Evolutionary conservation across 1,140 invertebrate genomes (phyloP).

Genomic region (Chymomyza costata): DNA sequence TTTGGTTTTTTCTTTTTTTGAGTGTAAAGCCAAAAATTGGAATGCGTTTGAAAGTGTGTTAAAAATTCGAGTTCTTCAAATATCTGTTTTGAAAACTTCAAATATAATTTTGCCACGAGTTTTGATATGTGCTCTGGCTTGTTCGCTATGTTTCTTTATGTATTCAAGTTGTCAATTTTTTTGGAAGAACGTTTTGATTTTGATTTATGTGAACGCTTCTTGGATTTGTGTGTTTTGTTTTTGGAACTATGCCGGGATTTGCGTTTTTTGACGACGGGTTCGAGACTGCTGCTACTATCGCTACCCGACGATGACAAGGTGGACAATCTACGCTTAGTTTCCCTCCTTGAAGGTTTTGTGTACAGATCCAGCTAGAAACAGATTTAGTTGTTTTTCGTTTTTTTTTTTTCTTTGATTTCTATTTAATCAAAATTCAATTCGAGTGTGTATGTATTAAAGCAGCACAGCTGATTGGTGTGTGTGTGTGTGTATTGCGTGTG

Average conservation of each 20-base stretch:
- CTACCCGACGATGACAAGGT: conserved; percentile 32
- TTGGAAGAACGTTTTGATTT: conserved; percentile 38
- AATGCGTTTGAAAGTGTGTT: neutral
- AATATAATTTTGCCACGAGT: neutral
- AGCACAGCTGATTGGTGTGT: conserved; percentile 7
- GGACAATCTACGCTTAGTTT: conserved; percentile 60
- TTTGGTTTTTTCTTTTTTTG: conserved; percentile 5
- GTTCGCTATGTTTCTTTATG: neutral
- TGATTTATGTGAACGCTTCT: conserved; percentile 56
- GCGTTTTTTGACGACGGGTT: conserved; percentile 46
- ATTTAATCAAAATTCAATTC: no score
- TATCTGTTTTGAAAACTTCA: no score
- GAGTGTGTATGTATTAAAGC: conserved; percentile 3
- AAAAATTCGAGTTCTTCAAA: conserved; percentile 8
- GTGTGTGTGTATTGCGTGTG: conserved; percentile 36
- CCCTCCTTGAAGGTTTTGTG: conserved; percentile 59
- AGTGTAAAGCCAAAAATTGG: no score
- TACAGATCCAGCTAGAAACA: conserved; percentile 66
- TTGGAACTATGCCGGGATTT: conserved; percentile 48
- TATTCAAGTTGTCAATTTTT: conserved; percentile 29
- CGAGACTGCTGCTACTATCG: conserved; percentile 28
- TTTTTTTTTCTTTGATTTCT: conserved; percentile 27
- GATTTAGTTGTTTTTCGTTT: conserved; percentile 42
- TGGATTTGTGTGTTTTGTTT: conserved; percentile 51
- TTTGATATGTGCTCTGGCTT: conserved; percentile 1